Evolutionary conservation across 2,888 invertebrate genomes (phyloP).

Genomic region (Camptogramma bilineatum): DNA sequence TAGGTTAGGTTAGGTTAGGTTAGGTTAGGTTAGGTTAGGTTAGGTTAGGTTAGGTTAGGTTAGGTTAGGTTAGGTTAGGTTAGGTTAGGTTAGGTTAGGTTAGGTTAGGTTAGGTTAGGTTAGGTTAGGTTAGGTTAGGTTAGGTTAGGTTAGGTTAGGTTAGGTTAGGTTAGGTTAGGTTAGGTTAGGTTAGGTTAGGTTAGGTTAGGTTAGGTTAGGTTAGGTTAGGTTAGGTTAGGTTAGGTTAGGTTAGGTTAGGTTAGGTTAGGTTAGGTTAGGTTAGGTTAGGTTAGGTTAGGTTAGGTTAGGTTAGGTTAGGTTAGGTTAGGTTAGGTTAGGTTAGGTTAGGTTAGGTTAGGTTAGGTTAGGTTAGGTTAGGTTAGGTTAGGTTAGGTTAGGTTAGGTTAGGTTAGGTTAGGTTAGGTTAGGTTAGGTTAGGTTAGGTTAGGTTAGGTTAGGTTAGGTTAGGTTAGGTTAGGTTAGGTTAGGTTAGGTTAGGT

Average conservation of each 20-base stretch:
- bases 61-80: constrained; percentile 1
- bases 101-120: constrained; percentile 1
- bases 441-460: constrained; percentile 1
- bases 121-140: background rate
- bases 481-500: constrained; percentile 1
- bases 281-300: constrained; percentile 1
- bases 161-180: constrained; percentile 1
- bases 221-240: constrained; percentile 1
- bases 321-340: constrained; percentile 1
- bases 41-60: constrained; percentile 1
- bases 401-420: constrained; percentile 1
- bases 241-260: constrained; percentile 1
- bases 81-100: constrained; percentile 1
- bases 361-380: constrained; percentile 1
- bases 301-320: constrained; percentile 1
- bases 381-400: constrained; percentile 1
- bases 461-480: constrained; percentile 1
- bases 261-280: constrained; percentile 1
- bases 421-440: constrained; percentile 1
- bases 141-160: constrained; percentile 1
- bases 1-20: constrained; percentile 1
- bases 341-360: constrained; percentile 1
- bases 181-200: constrained; percentile 1
- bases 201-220: constrained; percentile 1
- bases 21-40: constrained; percentile 1